Evolutionary conservation across 2,888 invertebrate species (phyloP).

Genomic region (Xestia xanthographa): DNA sequence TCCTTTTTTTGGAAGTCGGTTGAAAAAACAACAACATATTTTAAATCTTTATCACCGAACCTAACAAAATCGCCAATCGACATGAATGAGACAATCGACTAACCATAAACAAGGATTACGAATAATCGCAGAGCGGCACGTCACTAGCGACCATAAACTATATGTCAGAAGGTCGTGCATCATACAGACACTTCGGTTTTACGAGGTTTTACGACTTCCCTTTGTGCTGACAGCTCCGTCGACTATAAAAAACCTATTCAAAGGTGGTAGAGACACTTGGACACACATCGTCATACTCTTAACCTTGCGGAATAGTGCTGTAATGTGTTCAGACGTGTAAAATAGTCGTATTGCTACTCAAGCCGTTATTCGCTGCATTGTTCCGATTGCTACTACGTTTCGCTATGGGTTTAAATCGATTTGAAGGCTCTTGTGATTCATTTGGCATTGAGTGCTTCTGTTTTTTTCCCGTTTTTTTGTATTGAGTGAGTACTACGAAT

Average conservation of each 20-base stretch:
- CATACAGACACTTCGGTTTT: slow-evolving; percentile 80
- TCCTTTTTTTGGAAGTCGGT: too few relatives aligned
- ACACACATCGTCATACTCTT: slow-evolving; percentile 75
- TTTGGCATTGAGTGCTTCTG: slow-evolving; percentile 45
- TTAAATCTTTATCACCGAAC: slow-evolving; percentile 44
- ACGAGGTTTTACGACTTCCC: slow-evolving; percentile 81
- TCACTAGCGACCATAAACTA: slow-evolving; percentile 70
- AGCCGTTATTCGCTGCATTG: slow-evolving; percentile 43
- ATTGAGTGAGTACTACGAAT: background rate
- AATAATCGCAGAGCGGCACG: slow-evolving; percentile 74
- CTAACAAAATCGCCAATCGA: slow-evolving; percentile 69
- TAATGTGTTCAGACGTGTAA: slow-evolving; percentile 58
- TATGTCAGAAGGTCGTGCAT: slow-evolving; percentile 79
- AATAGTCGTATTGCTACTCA: slow-evolving; percentile 62
- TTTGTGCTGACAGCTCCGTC: slow-evolving; percentile 79
- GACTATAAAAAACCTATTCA: slow-evolving; percentile 82
- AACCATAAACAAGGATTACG: slow-evolving; percentile 81
- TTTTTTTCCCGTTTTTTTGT: slow-evolving; percentile 29
- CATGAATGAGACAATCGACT: slow-evolving; percentile 69
- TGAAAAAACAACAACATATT: slow-evolving; percentile 27
- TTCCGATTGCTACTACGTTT: slow-evolving; percentile 59
- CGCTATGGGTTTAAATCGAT: slow-evolving; percentile 56
- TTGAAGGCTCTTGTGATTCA: slow-evolving; percentile 42
- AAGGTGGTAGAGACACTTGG: slow-evolving; percentile 73
- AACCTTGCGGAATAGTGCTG: slow-evolving; percentile 68